Evolutionary conservation across 2,888 invertebrate species (phyloP).

Genomic region (Caenorhabditis plicata): DNA sequence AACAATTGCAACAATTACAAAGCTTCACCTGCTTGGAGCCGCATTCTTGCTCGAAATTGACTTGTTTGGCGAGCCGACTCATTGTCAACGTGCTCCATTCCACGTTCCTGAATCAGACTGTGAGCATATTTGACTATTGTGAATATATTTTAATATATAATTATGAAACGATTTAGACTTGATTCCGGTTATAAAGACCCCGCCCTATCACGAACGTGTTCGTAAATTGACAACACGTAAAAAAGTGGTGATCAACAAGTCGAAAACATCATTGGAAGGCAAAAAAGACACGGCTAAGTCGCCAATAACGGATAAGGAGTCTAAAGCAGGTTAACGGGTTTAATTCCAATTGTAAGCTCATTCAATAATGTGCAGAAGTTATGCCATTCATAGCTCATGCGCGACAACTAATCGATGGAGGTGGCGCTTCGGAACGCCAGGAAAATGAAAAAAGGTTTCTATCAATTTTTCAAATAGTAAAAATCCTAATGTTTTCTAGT

Average conservation of each 20-base stretch:
- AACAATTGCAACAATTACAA: too few species aligned
- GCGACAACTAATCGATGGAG: slow-evolving; percentile 13
- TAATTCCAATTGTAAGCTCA: too few species aligned
- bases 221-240: slow-evolving; percentile 11
- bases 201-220: slow-evolving; percentile 22
- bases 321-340: too few species aligned
- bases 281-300: slow-evolving; percentile 3
- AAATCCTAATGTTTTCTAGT: too few species aligned
- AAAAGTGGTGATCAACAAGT: too few species aligned
- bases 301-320: too few species aligned
- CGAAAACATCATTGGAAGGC: too few species aligned
- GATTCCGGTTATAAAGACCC: slow-evolving; percentile 23
- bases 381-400: slow-evolving; percentile 30
- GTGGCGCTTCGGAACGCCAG: too few species aligned
- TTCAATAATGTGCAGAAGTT: slow-evolving; percentile 11
- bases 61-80: slow-evolving; percentile 14
- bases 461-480: too few species aligned
- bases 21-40: slow-evolving; percentile 19
- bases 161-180: slow-evolving; percentile 3
- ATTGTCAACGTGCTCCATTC: slow-evolving; percentile 9
- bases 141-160: neutral
- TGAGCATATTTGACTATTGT: too few species aligned
- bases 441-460: too few species aligned
- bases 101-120: slow-evolving; percentile 20
- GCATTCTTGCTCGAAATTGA: slow-evolving; percentile 25